Evolutionary conservation across 2,888 invertebrate genomes (phyloP), one percentile per base, ranked within the genome.

Genomic region (Sinelater perroti): DNA sequence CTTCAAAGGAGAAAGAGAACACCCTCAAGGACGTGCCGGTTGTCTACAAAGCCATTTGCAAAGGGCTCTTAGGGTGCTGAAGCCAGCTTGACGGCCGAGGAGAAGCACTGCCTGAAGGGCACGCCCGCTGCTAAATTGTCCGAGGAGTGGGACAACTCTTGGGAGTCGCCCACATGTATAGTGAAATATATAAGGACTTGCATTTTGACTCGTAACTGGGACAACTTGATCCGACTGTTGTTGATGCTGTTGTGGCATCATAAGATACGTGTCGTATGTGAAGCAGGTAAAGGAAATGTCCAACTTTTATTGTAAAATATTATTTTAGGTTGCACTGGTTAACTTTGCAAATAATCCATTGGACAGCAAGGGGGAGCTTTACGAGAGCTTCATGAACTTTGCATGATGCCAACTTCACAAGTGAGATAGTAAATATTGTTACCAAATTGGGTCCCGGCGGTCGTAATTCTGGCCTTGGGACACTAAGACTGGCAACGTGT

Each of bases 121-220:
- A 28, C 13, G 6, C 8, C 18, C 2, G 20, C 16, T 18, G n/a
- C n/a, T n/a, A n/a, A n/a, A n/a, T n/a, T n/a, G n/a, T n/a, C n/a
- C n/a, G n/a, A 16, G 8, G 16, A 35, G 2, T 20, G 8, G 18
- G 31, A 56, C 10, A 10, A 20, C 51, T n/a, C 49, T 13, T 64
- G 64, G 64, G 36, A 47, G 24, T 60, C 53, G 1, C 36, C 52
- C 5, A 40, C 28, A 5, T 62, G 53, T 33, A 52, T 61, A 20
- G 40, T 50, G 4, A 42, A 49, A 35, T 16, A 28, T 16, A 58
- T 64, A 38, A 55, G 58, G 49, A 26, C 45, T 26, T 60, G 60
- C 44, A 45, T 64, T 20, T 58, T 58, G 14, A 57, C 49, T 11
- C 35, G 52, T 28, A 45, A 64, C 11, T 64, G 62, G 64, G 38